Evolutionary conservation across 2,888 invertebrate genomes (phyloP), one percentile per base, ranked within the genome.

Genomic region (Drosophila ustulata): DNA sequence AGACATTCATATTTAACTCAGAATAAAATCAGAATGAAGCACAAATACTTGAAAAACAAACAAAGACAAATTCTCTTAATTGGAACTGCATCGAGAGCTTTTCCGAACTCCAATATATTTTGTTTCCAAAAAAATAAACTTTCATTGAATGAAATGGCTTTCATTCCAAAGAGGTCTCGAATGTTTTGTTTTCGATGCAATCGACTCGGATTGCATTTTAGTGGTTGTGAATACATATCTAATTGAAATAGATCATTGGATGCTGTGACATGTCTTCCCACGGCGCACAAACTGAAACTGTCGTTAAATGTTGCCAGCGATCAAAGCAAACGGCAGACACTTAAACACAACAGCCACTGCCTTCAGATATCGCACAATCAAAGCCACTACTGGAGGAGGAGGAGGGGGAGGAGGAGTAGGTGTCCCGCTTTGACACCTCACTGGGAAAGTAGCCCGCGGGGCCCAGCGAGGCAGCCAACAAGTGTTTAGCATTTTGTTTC

Each of bases 401-500:
- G 52, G 25, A 39, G 6, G 43, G 23, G 28, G 45, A 23, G 64
- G 50, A 51, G 45, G 7, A n/a, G 55, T 3, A 55, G 30, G 49
- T 53, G 53, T 62, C 53, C 23, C 28, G 65, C 69, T 71, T 76
- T 87, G 84, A 78, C 82, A 81, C 78, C 78, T 73, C 68, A 55
- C 39, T 37, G 47, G 25, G 39, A 70, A 82, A 82, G 72, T 79
- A 75, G 85, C 82, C 66, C 45, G 78, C 55, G 67, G 78, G 32
- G 69, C 59, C 30, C 56, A 62, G 58, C 65, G 66, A 59, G 49
- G 66, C 77, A 64, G 83, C 81, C 85, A 83, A 83, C 83, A 88
- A 83, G 83, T 85, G 83, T 85, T 83, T 88, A 85, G 85, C 80
- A 77, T 88, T 83, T 88, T 75, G 88, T 82, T 82, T 82, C 77